These are phyloP conservation scores for Avahi laniger DNA, from an alignment of 2,797 vertebrate species.

Conservation along the genomic window DNA sequence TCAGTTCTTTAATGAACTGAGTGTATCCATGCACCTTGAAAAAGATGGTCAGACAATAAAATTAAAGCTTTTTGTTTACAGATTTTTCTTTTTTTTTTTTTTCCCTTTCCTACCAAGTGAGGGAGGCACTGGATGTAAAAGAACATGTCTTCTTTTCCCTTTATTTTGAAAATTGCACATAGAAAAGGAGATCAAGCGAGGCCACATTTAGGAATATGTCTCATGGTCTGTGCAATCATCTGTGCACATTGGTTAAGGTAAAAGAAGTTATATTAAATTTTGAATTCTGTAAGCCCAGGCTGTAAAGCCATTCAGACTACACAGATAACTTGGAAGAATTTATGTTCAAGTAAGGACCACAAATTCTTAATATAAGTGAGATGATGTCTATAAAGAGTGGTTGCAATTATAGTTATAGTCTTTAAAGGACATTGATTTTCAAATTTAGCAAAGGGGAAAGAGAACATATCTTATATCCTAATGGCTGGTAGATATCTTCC, in stretches of 20 bases:
- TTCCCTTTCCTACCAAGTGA: conserved; percentile 9
- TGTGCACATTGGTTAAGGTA: background rate
- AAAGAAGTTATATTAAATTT: conserved; percentile 26
- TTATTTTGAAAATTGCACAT: conserved; percentile 22
- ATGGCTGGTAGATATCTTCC: background rate
- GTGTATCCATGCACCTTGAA: background rate
- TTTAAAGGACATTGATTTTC: conserved; percentile 43
- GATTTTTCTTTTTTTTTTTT: background rate
- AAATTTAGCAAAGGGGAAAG: conserved; percentile 34
- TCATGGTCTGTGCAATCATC: background rate
- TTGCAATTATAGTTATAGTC: background rate
- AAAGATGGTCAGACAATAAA: conserved; percentile 31
- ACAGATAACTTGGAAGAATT: conserved; percentile 10
- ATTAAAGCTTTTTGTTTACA: conserved; percentile 31
- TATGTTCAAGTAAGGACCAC: background rate
- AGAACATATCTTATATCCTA: background rate
- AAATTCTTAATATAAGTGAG: conserved; percentile 21
- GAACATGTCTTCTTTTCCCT: background rate
- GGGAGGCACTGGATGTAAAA: background rate
- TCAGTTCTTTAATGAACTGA: background rate
- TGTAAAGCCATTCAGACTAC: background rate
- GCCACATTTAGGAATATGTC: background rate
- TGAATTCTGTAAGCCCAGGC: background rate
- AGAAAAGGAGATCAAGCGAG: background rate
- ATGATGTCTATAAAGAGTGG: background rate